These are phyloP conservation scores for Octodon degus DNA, from an alignment of 2,113 vertebrate species.

Conservation along the genomic window DNA sequence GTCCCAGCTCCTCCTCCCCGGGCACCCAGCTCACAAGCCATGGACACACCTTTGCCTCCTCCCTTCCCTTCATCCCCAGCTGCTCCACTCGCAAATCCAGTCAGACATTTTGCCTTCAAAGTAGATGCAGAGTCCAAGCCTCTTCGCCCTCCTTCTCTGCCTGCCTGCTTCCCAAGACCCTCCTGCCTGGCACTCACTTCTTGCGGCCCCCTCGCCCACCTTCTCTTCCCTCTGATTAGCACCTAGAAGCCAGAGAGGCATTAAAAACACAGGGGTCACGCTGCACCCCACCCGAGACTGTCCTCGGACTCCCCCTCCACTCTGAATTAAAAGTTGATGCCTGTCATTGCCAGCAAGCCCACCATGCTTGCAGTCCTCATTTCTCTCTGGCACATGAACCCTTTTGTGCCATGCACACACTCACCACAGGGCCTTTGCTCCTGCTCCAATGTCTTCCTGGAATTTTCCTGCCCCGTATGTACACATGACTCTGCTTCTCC, in stretches of 20 bases:
- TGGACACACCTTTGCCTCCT: background rate
- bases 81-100: background rate
- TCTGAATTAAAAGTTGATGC: background rate
- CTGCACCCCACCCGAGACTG: background rate
- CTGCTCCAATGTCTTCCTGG: background rate
- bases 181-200: background rate
- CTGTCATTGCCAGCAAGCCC: background rate
- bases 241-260: background rate
- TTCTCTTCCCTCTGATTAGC: background rate
- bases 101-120: background rate
- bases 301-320: background rate
- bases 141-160: too few relatives aligned
- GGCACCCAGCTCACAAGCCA: background rate
- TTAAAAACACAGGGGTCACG: background rate
- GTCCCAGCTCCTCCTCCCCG: background rate
- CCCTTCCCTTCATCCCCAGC: background rate
- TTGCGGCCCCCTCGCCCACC: background rate
- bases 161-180: too few relatives aligned
- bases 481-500: background rate
- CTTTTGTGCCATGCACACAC: background rate
- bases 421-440: slow-evolving; percentile 11
- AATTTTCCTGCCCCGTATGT: too few relatives aligned
- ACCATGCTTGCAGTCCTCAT: fast-evolving
- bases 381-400: too few relatives aligned
- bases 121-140: background rate